These are phyloP conservation scores for Tinea pellionella DNA, from an alignment of 2,888 invertebrate species.

Conservation along the genomic window DNA sequence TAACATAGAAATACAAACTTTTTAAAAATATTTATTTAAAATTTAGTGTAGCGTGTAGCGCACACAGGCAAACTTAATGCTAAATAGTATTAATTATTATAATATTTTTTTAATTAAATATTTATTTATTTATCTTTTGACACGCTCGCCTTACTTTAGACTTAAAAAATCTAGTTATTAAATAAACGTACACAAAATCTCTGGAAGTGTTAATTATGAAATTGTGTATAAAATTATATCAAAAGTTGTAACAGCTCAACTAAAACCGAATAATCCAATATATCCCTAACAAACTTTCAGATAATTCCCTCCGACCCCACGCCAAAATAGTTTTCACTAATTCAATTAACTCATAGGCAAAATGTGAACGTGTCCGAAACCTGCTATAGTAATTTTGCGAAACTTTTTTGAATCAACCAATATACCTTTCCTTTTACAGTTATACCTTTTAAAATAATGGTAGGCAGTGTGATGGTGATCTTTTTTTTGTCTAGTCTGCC, in stretches of 20 bases:
- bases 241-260: neutral
- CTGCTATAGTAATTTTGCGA: neutral
- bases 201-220: neutral
- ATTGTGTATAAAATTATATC: neutral
- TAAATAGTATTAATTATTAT: too few species aligned
- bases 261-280: constrained; percentile 11
- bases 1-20: too few species aligned
- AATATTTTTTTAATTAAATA: too few species aligned
- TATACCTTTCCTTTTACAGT: neutral
- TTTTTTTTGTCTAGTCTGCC: too few species aligned
- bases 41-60: too few species aligned
- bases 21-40: too few species aligned
- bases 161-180: too few species aligned
- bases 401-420: neutral
- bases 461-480: too few species aligned
- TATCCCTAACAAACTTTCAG: constrained; percentile 9
- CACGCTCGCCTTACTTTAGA: too few species aligned
- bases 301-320: constrained; percentile 10
- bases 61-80: too few species aligned
- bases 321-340: constrained; percentile 9
- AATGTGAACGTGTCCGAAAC: neutral
- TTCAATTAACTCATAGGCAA: constrained; percentile 1
- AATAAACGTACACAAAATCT: neutral
- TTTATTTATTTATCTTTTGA: too few species aligned
- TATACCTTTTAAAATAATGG: too few species aligned